These are phyloP conservation scores for Rhagonycha fulva DNA, from an alignment of 2,888 invertebrate species.

Conservation along the genomic window DNA sequence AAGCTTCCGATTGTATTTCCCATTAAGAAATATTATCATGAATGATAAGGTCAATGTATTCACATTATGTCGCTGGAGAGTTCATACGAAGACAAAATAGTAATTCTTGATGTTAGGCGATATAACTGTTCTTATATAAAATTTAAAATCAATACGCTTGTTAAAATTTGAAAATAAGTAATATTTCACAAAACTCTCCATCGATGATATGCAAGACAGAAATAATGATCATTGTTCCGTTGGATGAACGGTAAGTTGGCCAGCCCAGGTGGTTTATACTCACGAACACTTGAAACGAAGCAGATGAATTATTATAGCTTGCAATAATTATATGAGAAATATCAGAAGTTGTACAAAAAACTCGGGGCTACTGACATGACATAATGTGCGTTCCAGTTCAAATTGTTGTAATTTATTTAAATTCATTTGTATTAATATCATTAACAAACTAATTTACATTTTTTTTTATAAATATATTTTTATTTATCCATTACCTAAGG, in stretches of 20 bases:
- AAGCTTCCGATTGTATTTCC: background rate
- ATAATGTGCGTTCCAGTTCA: background rate
- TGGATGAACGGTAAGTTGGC: constrained; percentile 3
- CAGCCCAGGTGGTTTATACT: background rate
- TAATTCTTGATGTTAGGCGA: background rate
- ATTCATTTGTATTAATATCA: background rate
- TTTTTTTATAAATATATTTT: background rate
- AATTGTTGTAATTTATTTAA: background rate
- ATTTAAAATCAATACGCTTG: background rate
- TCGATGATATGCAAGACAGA: background rate
- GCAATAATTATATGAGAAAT: background rate
- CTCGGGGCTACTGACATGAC: background rate
- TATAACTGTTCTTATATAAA: background rate
- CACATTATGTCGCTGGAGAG: background rate
- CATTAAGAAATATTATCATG: background rate
- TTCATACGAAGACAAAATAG: background rate
- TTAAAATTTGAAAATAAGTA: background rate
- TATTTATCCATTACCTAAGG: no score
- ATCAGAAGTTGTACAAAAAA: background rate
- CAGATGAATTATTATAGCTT: background rate
- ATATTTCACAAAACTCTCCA: background rate
- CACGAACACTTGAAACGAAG: background rate
- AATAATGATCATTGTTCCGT: background rate
- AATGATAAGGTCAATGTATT: background rate
- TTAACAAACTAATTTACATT: background rate